Evolutionary conservation across 2,113 vertebrate genomes (phyloP).

Genomic region (Anolis carolinensis): DNA sequence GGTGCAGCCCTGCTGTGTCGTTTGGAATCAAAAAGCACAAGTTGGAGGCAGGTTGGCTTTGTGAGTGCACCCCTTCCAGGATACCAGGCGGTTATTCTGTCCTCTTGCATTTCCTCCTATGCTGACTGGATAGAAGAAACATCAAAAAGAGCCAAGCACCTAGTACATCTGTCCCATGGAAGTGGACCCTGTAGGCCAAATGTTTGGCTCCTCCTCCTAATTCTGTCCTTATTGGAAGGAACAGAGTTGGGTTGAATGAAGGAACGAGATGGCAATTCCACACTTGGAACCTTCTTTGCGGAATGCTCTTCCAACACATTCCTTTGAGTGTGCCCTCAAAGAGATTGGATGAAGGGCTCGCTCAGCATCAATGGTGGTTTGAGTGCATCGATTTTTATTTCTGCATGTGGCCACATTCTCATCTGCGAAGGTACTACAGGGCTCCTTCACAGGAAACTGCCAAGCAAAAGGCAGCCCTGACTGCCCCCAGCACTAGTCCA

Average conservation of each 20-base stretch:
- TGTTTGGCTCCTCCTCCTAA: neutral
- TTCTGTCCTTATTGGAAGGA: neutral
- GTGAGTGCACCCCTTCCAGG: constrained; percentile 14
- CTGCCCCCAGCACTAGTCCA: constrained; percentile 79
- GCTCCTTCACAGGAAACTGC: constrained; percentile 48
- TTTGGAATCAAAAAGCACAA: neutral
- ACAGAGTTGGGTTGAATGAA: neutral
- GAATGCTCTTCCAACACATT: neutral
- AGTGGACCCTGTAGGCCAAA: neutral
- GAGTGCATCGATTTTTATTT: neutral
- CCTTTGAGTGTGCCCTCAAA: neutral
- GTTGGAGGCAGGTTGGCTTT: constrained; percentile 9
- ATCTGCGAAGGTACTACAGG: constrained; percentile 68
- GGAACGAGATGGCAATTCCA: neutral
- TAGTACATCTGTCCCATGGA: neutral
- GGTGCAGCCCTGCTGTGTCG: constrained; percentile 1
- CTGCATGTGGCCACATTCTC: neutral
- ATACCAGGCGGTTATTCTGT: neutral
- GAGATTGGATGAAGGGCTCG: neutral
- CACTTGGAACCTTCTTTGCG: neutral
- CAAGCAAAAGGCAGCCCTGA: constrained; percentile 75
- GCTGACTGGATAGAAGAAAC: constrained; percentile 6
- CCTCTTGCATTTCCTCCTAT: constrained; percentile 1
- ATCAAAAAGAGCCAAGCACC: neutral
- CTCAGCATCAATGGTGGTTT: neutral